Base-by-base conservation (phyloP, 2,888 invertebrate species). In the Tetramorium bicarinatum region DNA sequence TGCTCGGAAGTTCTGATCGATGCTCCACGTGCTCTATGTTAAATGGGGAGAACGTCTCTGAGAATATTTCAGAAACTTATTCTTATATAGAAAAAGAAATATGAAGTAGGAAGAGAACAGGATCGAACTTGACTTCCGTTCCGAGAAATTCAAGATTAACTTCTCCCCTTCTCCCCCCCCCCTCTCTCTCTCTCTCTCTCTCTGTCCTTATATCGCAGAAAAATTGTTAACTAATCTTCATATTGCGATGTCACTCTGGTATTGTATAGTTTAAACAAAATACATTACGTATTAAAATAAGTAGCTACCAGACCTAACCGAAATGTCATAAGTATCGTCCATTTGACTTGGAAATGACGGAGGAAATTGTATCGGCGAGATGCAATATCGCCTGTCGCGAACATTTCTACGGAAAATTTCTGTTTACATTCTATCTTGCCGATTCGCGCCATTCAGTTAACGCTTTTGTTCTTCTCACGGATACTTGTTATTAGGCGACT, bases 401-500 rank as follows among this genome's bases (percentile, higher is more conserved):
- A 64, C 52, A 64, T 56, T 67, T 38, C 3, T n/a, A 9, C 4
- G n/a, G 44, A n/a, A 18, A 15, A 21, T 18, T 29, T 61, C n/a
- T 21, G 15, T 56, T 71, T 34, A 34, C 54, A 21, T 34, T 21
- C 4, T 18, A 38, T 6, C 59, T 56, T 56, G 47, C 54, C 15
- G 21, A 47, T 2, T 6, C 41, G 18, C n/a, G 21, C 59, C 59
- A 13, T 47, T 59, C 47, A 34, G 34, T 47, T 69, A 79, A 59
- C 59, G 9, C 21, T 44, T 56, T 44, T 29, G n/a, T 21, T 21
- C 47, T 38, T 71, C 13, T 29, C 38, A 38, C 71, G 79, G 59
- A 79, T 80, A 25, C 18, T 49, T 21, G 41, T 80, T 54, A 67
- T 82, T 81, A 87, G 64, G 29, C 52, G 56, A 25, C 38, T 47